Percentiles rank a stretch among this genome's conserved stretches.
Evolutionary conservation across 2,888 invertebrate genomes (phyloP).

Genomic region (Ectobius pallidus): DNA sequence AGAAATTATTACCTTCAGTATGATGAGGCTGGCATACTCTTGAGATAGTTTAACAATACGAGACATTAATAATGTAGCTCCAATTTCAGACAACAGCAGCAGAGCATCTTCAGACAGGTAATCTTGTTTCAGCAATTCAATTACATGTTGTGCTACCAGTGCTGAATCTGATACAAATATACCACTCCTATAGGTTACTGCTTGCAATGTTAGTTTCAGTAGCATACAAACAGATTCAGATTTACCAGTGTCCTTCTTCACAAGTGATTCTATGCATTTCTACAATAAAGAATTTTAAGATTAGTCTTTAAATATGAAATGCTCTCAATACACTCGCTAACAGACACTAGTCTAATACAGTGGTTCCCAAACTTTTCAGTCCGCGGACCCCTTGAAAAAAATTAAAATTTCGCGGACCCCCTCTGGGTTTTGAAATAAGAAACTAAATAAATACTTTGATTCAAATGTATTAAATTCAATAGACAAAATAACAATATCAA

Average conservation of each 20-base stretch:
- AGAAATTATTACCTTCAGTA: conserved; percentile 62
- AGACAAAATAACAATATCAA: too few relatives aligned
- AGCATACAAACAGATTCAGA: conserved; percentile 54
- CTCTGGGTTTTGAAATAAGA: too few relatives aligned
- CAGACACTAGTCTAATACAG: too few relatives aligned
- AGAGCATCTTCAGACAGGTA: conserved; percentile 58
- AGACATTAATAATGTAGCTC: conserved; percentile 64
- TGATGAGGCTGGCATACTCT: conserved; percentile 72
- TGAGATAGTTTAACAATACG: conserved; percentile 70
- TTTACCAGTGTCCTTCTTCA: conserved; percentile 20
- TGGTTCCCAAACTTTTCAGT: too few relatives aligned
- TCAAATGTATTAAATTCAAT: too few relatives aligned
- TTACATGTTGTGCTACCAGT: conserved; percentile 63
- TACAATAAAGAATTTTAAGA: too few relatives aligned
- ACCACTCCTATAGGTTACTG: conserved; percentile 68
- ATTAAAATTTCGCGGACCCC: too few relatives aligned
- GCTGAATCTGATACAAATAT: conserved; percentile 65
- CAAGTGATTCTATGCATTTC: too few relatives aligned
- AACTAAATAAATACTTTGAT: too few relatives aligned
- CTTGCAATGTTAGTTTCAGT: conserved; percentile 64
- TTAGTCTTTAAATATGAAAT: too few relatives aligned
- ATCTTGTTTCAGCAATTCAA: conserved; percentile 57
- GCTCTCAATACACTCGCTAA: too few relatives aligned
- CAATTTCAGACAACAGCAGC: conserved; percentile 61
- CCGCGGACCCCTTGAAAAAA: too few relatives aligned